phyloP scores from a whole-genome alignment of 1,140 invertebrate species.

The Scaptodrosophila lebanonensis region DNA sequence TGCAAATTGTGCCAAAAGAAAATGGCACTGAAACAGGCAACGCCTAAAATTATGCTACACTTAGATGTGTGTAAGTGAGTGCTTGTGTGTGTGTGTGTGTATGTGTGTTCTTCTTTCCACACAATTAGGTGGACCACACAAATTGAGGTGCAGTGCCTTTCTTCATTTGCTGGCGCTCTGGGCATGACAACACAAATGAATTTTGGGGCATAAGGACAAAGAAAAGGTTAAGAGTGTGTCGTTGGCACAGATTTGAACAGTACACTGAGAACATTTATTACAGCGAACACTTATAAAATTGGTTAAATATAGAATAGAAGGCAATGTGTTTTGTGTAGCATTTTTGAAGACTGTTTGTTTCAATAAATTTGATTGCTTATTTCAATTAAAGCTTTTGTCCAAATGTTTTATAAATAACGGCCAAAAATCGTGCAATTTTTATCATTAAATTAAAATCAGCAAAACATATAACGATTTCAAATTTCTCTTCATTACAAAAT shows the following conservation, averaged over 20 bases:
- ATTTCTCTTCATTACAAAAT: too few species aligned
- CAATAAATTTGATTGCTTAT: too few species aligned
- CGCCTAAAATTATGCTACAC: background rate
- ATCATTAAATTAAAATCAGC: too few species aligned
- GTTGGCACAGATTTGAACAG: constrained; percentile 31
- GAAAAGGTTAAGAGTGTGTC: constrained; percentile 58
- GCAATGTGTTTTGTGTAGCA: too few species aligned
- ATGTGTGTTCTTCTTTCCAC: constrained; percentile 37
- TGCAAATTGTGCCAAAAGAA: constrained; percentile 30
- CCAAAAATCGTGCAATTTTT: too few species aligned
- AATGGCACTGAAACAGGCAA: constrained; percentile 39
- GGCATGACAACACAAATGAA: too few species aligned
- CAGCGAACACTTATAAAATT: background rate
- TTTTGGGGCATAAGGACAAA: constrained; percentile 5
- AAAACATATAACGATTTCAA: too few species aligned
- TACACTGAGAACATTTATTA: constrained; percentile 10
- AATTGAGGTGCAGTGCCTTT: constrained; percentile 56
- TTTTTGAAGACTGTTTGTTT: too few species aligned
- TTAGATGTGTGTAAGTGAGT: constrained; percentile 2
- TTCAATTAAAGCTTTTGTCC: too few species aligned
- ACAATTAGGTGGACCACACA: constrained; percentile 63
- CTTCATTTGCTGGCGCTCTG: background rate
- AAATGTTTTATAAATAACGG: too few species aligned
- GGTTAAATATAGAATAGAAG: too few species aligned
- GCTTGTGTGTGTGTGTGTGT: background rate